Base-by-base conservation (phyloP, 2,113 vertebrate genomes). In the Ranitomeya variabilis region DNA sequence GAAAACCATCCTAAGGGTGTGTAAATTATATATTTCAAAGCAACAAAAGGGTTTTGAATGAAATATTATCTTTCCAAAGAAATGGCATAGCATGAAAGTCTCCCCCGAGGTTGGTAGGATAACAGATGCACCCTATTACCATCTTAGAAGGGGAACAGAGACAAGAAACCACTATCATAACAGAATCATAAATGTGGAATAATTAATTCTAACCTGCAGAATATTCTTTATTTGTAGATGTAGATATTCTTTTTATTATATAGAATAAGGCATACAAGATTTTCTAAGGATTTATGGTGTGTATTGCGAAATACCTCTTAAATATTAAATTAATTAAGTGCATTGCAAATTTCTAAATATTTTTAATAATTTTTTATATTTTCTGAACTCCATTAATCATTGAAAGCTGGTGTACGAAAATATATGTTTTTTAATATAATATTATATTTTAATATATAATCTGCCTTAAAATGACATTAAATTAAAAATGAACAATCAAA, bases 51-150 rank as follows among this genome's bases (percentile, higher is more conserved):
- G 18, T 77, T 77, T 77, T 52, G 74, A 45, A 77, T 52, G 16
- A 77, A 77, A 54, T 77, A 52, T 45, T 77, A 77, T 77, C 74
- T 77, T 52, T 73, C 69, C 14, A 26, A 77, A 77, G 74, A 77
- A 77, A 77, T 77, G 15, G 31, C 16, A 37, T 21, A 11, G 10
- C 45, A 77, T 52, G 45, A 77, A 77, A 77, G 45, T 52, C 37
- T 52, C 52, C 74, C 74, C 74, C 52, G 74, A 77, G 74, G 74
- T 52, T 77, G 45, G 45, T 21, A 54, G 74, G 74, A 77, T 77
- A 77, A 77, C 74, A 77, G 74, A 77, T 77, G 74, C 37, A 77
- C 51, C 52, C 51, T 77, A 77, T 77, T 77, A 45, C 74, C 74
- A 77, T 19, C 6, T 77, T 77, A 19, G 37, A 18, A 77, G 26